A percentile compares a stretch with the other conserved stretches of the same genome.
These are phyloP conservation scores for Glaucidium brasilianum DNA, from an alignment of 2,113 vertebrate genomes.

Conservation along the genomic window DNA sequence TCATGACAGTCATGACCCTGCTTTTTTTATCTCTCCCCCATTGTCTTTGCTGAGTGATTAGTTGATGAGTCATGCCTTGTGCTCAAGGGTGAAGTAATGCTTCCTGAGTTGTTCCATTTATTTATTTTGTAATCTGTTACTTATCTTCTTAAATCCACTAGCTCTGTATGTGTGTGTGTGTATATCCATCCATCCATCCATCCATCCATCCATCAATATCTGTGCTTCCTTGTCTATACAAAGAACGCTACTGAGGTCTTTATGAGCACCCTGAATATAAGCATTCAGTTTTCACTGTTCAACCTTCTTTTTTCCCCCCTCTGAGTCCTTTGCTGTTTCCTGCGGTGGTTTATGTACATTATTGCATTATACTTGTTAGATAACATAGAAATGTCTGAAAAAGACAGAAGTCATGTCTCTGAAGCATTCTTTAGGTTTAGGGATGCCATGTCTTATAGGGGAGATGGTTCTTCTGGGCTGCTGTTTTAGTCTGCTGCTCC, in stretches of 20 bases:
- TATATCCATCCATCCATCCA: accelerated
- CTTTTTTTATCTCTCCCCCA: background rate
- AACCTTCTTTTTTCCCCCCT: accelerated
- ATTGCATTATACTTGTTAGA: background rate
- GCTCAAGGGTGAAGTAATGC: conserved; percentile 17
- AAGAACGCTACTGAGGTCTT: background rate
- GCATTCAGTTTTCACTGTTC: background rate
- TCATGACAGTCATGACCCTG: background rate
- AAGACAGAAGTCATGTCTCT: background rate
- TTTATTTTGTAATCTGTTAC: background rate
- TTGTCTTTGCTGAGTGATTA: background rate
- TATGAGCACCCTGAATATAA: background rate
- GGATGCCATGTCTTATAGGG: background rate
- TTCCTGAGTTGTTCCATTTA: background rate
- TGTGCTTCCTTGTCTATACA: background rate
- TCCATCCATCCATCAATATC: background rate
- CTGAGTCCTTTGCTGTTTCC: background rate
- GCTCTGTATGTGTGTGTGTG: background rate
- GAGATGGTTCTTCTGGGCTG: background rate
- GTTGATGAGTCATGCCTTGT: background rate
- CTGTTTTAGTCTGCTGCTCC: background rate
- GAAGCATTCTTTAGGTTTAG: background rate
- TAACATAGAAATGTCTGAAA: background rate
- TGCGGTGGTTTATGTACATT: background rate
- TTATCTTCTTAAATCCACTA: background rate